Evolutionary conservation across 2,113 vertebrate species (phyloP), one percentile per base, ranked within the genome.

Genomic region (Chlamydotis undulata): DNA sequence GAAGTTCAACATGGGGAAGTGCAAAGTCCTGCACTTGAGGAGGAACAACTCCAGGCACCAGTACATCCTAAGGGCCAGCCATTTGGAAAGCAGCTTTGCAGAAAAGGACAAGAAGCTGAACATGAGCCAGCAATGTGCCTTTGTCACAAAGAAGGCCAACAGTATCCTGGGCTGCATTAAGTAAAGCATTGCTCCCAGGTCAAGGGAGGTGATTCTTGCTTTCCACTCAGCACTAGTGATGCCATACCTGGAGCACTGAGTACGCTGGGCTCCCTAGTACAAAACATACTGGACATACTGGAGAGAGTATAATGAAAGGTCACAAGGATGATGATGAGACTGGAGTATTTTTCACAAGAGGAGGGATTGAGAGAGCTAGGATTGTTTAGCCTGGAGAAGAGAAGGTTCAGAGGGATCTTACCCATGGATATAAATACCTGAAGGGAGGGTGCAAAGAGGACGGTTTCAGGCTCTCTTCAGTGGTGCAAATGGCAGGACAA

Each of bases 121-220:
- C 10, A 10, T 5, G 12, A 82, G 45, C 17, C 53, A 68, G 63
- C 15, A 35, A 52, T 2, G 3, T 37, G 31, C 25, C 35, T 68
- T 68, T 5, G 7, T 37, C 6, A 2, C 63, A 43, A 50, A 87
- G 63, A 3, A 0, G 10, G 11, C 18, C 56, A 70, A 24, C 0
- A 1, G 28, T 17, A 37, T 22, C 25, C 43, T 22, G 19, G 14
- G 6, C 15, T 57, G 25, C 12, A 35, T 33, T 18, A 68, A 12
- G 8, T 4, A 45, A 70, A 67, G 52, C 19, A 37, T 4, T 65
- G 23, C 2, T 24, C 29, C 11, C 15, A 41, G 22, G 21, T 31
- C 6, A 2, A 2, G 1, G 35, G 13, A 71, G 12, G 35, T 35
- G 35, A 47, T 57, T 14, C 14, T 18, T 31, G 7, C 14, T 35